phyloP scores from a whole-genome alignment of 1,140 invertebrate genomes.

The Pachypsylla venusta region DNA sequence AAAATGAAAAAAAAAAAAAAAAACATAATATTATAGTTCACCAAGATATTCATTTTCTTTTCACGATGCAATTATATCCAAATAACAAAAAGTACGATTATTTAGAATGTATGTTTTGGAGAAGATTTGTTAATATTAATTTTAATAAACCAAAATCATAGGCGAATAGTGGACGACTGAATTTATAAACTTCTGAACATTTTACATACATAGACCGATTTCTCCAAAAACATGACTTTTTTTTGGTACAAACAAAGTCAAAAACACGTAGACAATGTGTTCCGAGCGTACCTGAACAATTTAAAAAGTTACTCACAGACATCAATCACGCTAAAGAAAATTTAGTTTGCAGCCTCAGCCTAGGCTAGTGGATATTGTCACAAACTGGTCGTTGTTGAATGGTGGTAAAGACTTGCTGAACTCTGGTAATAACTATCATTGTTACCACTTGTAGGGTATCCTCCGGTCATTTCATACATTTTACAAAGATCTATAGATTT shows the following conservation, averaged over 20 bases:
- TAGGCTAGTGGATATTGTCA: conserved; percentile 4
- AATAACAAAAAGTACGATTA: too few species aligned
- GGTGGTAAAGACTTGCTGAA: neutral
- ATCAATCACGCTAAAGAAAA: neutral
- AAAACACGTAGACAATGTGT: neutral
- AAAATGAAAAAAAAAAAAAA: too few species aligned
- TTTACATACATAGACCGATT: neutral
- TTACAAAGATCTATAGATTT: conserved; percentile 1
- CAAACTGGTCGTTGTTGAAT: neutral
- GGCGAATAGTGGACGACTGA: neutral
- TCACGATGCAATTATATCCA: too few species aligned
- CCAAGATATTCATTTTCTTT: too few species aligned
- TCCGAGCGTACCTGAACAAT: neutral
- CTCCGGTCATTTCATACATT: neutral
- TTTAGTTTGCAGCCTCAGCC: neutral
- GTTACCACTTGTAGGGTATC: neutral
- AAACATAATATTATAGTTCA: too few species aligned
- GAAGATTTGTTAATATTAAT: too few species aligned
- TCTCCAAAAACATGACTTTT: too few species aligned
- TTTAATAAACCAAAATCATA: neutral
- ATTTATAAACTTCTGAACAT: neutral
- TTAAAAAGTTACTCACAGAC: neutral
- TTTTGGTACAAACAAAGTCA: neutral
- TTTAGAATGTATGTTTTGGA: too few species aligned
- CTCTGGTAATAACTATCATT: neutral